Base-by-base conservation (phyloP, 2,113 vertebrate species). In the Psophia crepitans region DNA sequence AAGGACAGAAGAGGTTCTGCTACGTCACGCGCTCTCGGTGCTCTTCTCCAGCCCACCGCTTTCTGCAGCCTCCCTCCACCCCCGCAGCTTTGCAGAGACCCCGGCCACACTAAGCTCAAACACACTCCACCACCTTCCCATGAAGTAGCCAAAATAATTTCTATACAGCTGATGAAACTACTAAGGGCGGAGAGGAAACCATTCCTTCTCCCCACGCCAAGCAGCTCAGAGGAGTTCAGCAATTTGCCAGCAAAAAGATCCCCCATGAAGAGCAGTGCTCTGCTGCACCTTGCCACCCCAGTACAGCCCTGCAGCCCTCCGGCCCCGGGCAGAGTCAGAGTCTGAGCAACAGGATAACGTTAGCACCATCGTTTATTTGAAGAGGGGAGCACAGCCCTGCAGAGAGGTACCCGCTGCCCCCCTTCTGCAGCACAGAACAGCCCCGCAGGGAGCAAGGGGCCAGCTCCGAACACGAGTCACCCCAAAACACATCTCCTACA, bases 321-420 rank as follows among this genome's bases (percentile, higher is more conserved):
- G 57, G 35, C 28, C 49, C 8, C 11, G 1, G 61, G 43, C 27
- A 84, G 44, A 84, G 41, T 30, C 43, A 92, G 46, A 46, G 76
- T 1, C 57, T 0, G 2, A 46, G 63, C 11, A 2, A 80, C 30
- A 71, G 49, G 49, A 21, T 39, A 53, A 79, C 74, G 37, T 81
- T 68, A 96, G 94, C 96, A 96, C 96, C 93, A 93, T 96, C 0
- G 7, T 91, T 97, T 96, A 96, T 93, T 96, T 71, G 80, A 61
- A 76, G 66, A 76, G 43, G 57, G 57, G 61, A 79, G 89, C 51
- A 63, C 20, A 66, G 54, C 32, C 7, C 8, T 32, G 70, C 37
- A 39, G 30, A 93, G 32, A 81, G 43, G 32, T 12, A 4, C 56
- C 63, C 0, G 0, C 37, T 1, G 6, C 77, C 44, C 68, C 70